Base-by-base conservation (phyloP, 2,797 vertebrate genomes). In the Phataginus tetradactyla region DNA sequence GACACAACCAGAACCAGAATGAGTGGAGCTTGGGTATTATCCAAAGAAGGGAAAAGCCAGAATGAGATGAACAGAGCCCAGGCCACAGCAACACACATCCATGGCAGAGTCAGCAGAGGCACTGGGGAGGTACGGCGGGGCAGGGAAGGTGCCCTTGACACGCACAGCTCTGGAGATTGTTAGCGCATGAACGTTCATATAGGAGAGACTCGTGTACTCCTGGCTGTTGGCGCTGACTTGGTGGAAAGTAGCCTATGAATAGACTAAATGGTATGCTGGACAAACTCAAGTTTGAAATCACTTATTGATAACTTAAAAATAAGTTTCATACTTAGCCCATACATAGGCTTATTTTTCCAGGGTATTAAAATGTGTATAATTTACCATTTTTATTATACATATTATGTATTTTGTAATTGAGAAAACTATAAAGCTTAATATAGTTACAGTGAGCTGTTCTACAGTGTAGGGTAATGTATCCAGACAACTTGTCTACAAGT, bases 401-500 rank as follows among this genome's bases (percentile, higher is more conserved):
- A 51, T 88, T 87, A 20, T 66, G 14, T 80, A 6, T 86, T 81
- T 96, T 96, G 91, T 86, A 18, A 90, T 91, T 75, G 75, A 94
- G 85, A 95, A 87, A 96, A 74, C 45, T 57, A 2, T 83, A 55
- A 93, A 64, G 34, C 27, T 63, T 85, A 69, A 42, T 74, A 32
- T 63, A 84, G 69, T 78, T 57, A 66, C 11, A 42, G 61, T 85
- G 91, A 39, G 51, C 68, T 79, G 1, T 80, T 29, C 29, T 88
- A 69, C 23, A n/a, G 45, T 66, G 6, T 55, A 49, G 69, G 34
- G 75, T 68, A 83, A 32, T 84, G 15, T 57, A 86, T 93, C 66
- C 80, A 77, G 68, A 94, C 86, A 93, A 9, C 77, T 86, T 96
- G 85, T 97, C 89, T 59, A 90, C 63, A 86, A 93, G 49, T 87